Conservation (phyloP, 1,140 invertebrate species). For the Drosophila triauraria region DNA sequence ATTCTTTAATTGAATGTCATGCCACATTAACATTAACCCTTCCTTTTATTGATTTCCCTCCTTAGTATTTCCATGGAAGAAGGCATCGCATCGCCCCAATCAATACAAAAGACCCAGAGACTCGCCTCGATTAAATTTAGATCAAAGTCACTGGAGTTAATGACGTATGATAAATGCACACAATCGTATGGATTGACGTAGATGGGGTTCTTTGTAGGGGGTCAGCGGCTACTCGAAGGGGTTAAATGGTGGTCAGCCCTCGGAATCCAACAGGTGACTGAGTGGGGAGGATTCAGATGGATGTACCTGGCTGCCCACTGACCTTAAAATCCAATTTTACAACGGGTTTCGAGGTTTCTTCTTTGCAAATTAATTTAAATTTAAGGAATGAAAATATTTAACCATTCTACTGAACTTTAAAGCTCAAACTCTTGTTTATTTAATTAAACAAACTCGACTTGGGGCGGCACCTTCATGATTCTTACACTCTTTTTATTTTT, state of each 20-base stretch:
- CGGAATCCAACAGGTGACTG: conserved; percentile 21
- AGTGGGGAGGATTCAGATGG: neutral
- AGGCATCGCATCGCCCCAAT: conserved; percentile 18
- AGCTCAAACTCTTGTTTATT: neutral
- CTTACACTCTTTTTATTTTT: conserved; percentile 3
- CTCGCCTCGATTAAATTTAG: conserved; percentile 64
- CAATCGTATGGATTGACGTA: conserved; percentile 6
- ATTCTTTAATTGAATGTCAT: neutral
- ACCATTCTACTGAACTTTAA: neutral
- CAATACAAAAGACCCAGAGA: conserved; percentile 29
- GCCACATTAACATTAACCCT: neutral
- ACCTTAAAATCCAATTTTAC: conserved; percentile 70
- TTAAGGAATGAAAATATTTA: neutral
- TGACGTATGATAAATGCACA: conserved; percentile 53
- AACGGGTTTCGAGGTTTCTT: neutral
- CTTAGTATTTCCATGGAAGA: conserved; percentile 9
- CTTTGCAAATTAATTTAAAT: neutral
- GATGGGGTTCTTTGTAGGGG: neutral
- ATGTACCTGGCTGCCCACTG: conserved; percentile 43
- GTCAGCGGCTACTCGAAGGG: conserved; percentile 32
- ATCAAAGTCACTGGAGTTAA: conserved; percentile 69
- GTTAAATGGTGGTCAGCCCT: conserved; percentile 21
- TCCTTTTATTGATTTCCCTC: conserved; percentile 8
- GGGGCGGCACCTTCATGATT: conserved; percentile 23
- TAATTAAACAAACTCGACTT: conserved; percentile 1